phyloP scores from a whole-genome alignment of 1,140 invertebrate species.

The Cardiocondyla obscurior region DNA sequence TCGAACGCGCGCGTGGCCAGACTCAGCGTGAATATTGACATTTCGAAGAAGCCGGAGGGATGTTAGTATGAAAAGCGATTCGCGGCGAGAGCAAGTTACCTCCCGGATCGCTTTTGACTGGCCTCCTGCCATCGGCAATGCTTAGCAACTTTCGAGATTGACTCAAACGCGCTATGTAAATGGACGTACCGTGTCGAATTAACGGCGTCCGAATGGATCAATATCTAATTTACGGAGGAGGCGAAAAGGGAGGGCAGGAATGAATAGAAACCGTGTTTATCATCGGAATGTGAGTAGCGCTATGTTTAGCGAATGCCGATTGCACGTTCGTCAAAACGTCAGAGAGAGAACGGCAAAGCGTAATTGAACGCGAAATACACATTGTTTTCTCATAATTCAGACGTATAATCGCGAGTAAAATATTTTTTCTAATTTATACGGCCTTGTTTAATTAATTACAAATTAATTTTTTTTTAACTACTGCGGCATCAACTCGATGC shows the following conservation, averaged over 20 bases:
- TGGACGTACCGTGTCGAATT: slow-evolving; percentile 45
- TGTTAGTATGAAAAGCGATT: slow-evolving; percentile 33
- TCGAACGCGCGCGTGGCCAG: not conserved
- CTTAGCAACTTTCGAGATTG: slow-evolving; percentile 46
- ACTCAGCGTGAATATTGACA: slow-evolving; percentile 31
- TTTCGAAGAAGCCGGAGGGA: slow-evolving; percentile 29
- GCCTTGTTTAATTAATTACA: not conserved
- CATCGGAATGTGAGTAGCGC: not conserved
- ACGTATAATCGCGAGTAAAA: not conserved
- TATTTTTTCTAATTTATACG: not conserved
- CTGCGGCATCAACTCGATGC: not conserved
- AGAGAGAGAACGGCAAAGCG: not conserved
- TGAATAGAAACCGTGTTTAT: slow-evolving; percentile 34
- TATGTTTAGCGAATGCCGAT: not conserved
- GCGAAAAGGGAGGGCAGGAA: not conserved
- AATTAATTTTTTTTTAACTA: not conserved
- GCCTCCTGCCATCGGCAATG: slow-evolving; percentile 7
- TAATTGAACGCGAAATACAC: not conserved
- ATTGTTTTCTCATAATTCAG: not conserved
- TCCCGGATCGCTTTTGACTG: slow-evolving; percentile 28
- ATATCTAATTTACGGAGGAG: slow-evolving; percentile 37
- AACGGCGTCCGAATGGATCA: slow-evolving; percentile 37
- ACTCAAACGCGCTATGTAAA: slow-evolving; percentile 28
- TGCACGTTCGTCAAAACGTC: not conserved
- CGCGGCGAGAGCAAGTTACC: not conserved